Conservation (phyloP, 2,797 vertebrate species). For the Buceros bicornis region DNA sequence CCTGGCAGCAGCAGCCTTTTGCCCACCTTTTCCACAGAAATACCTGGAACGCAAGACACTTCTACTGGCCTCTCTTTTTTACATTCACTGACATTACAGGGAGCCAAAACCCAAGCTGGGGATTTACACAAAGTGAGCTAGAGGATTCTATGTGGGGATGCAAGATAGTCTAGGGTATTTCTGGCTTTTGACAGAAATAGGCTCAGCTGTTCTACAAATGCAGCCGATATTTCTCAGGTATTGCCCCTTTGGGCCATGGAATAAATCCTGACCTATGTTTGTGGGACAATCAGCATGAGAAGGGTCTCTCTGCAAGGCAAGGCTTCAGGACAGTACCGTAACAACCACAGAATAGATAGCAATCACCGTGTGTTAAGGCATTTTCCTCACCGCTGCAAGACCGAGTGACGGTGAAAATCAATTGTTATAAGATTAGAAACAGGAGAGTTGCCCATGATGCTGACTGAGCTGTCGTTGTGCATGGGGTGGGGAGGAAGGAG, state of each 20-base stretch:
- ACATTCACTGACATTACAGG: fast-evolving
- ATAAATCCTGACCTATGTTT: background rate
- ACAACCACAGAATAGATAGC: background rate
- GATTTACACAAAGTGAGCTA: background rate
- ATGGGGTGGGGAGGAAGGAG: background rate
- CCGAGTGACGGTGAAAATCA: background rate
- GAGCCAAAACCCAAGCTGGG: background rate
- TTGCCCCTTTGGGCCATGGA: background rate
- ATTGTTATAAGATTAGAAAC: background rate
- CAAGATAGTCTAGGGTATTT: background rate
- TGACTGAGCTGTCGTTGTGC: background rate
- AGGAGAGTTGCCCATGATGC: background rate
- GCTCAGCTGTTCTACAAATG: background rate
- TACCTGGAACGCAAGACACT: background rate
- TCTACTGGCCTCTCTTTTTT: background rate
- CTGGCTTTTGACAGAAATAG: background rate
- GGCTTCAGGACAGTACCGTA: background rate
- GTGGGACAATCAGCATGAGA: background rate
- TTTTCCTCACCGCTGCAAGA: background rate
- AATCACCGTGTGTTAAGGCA: fast-evolving
- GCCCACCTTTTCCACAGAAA: background rate
- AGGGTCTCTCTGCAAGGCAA: background rate
- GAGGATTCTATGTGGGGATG: background rate
- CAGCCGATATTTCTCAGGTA: background rate
- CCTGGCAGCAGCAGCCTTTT: background rate